Base-by-base conservation (phyloP, 2,888 invertebrate genomes). In the Molorchus minor region DNA sequence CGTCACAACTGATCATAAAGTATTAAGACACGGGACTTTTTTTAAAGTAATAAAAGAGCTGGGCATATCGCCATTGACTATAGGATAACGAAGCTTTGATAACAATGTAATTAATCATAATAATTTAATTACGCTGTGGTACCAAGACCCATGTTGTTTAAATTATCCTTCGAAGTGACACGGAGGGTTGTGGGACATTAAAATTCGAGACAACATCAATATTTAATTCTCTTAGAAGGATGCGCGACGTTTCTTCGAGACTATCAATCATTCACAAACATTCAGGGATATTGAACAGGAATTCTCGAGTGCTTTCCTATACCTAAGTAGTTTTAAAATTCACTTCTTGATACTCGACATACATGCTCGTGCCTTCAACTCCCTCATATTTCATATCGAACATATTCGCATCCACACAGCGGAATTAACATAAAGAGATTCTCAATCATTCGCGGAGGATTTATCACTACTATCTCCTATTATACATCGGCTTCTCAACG, bases 191-290 rank as follows among this genome's bases (percentile, higher is more conserved):
- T 38, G 13, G 61, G 52, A 64, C 70, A 71, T 73, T 71, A 73
- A 72, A 71, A 73, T 73, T 71, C 71, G 71, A 68, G 66, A 65
- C 67, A 68, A 70, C 72, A 69, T 73, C 73, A 73, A 73, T 73
- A 73, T 73, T 73, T 72, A 73, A 73, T 71, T 71, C 71, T 67
- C 53, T 54, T 53, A 68, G 69, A 68, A 61, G 66, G 63, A 67
- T 65, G 68, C 61, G 63, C 69, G 72, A 68, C 75, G 72, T 74
- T 72, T 75, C 75, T 63, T 56, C 60, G 74, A 70, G 72, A 74
- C 76, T 75, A 77, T 77, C 77, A 77, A 77, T 77, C 77, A 77
- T 77, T 77, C 73, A 77, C 73, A 74, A 77, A 74, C 74, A 74
- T 67, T 68, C 70, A 56, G 54, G 66, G 68, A 70, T 71, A 71